Conservation (phyloP, 2,888 invertebrate genomes). For the Brachylomia viminalis region DNA sequence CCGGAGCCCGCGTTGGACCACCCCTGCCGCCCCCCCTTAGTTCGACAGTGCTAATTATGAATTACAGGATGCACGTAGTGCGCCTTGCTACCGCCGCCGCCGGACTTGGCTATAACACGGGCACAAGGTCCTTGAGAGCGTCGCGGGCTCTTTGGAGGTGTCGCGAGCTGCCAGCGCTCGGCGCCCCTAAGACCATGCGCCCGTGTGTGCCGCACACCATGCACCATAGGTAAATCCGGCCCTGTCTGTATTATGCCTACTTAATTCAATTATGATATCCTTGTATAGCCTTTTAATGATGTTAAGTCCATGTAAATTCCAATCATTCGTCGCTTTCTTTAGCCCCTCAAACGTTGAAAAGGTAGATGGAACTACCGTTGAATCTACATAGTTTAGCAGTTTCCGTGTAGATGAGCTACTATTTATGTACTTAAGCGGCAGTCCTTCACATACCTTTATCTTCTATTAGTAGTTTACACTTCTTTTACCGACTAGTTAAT, state of each 20-base stretch:
- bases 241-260: neutral
- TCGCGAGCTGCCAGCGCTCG: no score
- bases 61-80: no score
- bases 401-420: constrained; percentile 42
- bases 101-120: no score
- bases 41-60: no score
- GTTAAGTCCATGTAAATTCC: constrained; percentile 37
- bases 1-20: no score
- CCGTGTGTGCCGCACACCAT: no score
- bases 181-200: no score
- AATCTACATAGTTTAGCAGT: constrained; percentile 43
- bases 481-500: constrained; percentile 15
- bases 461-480: constrained; percentile 30
- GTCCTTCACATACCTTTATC: constrained; percentile 22
- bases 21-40: no score
- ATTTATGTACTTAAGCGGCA: constrained; percentile 46
- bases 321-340: constrained; percentile 44
- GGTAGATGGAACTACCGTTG: constrained; percentile 41
- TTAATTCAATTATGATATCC: constrained; percentile 5
- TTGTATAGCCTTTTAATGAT: neutral
- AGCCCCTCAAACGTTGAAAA: constrained; percentile 28
- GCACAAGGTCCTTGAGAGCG: no score
- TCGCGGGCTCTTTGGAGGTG: no score
- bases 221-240: no score
- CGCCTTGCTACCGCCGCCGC: no score